A percentile compares a stretch with the other conserved stretches of the same genome.
phyloP scores from a whole-genome alignment of 2,888 invertebrate genomes.

The Calameuta filiformis region DNA sequence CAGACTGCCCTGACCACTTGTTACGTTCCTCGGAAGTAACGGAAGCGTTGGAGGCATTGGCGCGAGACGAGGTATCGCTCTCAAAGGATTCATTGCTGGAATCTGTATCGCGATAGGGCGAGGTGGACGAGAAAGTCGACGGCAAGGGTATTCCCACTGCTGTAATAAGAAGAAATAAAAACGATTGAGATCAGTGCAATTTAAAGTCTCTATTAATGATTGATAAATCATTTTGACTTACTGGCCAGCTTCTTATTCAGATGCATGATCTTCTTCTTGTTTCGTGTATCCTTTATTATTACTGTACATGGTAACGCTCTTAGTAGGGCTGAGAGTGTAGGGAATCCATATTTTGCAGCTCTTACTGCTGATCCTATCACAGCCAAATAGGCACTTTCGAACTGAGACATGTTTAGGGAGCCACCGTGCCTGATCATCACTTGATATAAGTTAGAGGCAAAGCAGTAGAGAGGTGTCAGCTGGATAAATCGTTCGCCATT shows the following conservation, averaged over 20 bases:
- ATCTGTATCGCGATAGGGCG: slow-evolving; percentile 54
- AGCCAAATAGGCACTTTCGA: slow-evolving; percentile 64
- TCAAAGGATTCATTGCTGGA: slow-evolving; percentile 59
- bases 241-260: slow-evolving; percentile 68
- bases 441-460: slow-evolving; percentile 69
- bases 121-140: slow-evolving; percentile 33
- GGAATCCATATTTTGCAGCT: slow-evolving; percentile 69
- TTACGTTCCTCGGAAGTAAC: slow-evolving; percentile 35
- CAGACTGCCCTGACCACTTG: slow-evolving; percentile 34
- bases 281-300: slow-evolving; percentile 59
- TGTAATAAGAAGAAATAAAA: slow-evolving; percentile 17
- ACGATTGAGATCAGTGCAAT: not conserved
- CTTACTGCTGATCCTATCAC: slow-evolving; percentile 66
- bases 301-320: slow-evolving; percentile 70
- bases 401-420: slow-evolving; percentile 62
- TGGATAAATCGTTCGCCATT: slow-evolving; percentile 57
- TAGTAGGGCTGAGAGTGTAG: slow-evolving; percentile 68
- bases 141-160: slow-evolving; percentile 55
- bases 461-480: slow-evolving; percentile 66
- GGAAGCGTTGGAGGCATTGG: slow-evolving; percentile 36
- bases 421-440: slow-evolving; percentile 68
- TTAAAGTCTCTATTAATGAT: not conserved
- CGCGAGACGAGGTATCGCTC: slow-evolving; percentile 40
- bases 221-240: slow-evolving; percentile 39
- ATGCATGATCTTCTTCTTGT: slow-evolving; percentile 64